phyloP scores from a whole-genome alignment of 1,140 invertebrate genomes.

The Zaprionus davidi region DNA sequence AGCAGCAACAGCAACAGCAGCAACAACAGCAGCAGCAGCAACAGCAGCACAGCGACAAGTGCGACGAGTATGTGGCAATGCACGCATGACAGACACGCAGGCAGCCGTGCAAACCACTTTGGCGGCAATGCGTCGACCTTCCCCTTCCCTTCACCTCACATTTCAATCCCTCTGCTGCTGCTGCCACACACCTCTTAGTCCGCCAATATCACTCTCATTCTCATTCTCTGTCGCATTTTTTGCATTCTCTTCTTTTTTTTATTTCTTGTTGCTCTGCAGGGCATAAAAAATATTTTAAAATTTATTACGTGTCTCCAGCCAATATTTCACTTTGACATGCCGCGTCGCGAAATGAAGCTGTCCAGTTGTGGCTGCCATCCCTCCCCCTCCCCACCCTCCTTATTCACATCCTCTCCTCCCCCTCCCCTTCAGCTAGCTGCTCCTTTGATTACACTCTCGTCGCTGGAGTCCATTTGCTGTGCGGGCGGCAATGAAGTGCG shows the following conservation, averaged over 20 bases:
- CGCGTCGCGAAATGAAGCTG: slow-evolving; percentile 83
- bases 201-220: slow-evolving; percentile 25
- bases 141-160: background rate
- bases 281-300: slow-evolving; percentile 81
- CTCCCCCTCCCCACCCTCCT: background rate
- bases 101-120: slow-evolving; percentile 81
- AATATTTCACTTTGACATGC: slow-evolving; percentile 84
- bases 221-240: slow-evolving; percentile 40
- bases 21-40: slow-evolving; percentile 9
- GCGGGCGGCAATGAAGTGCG: slow-evolving; percentile 56
- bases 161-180: background rate
- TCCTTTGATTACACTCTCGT: slow-evolving; percentile 30
- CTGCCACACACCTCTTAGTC: slow-evolving; percentile 39
- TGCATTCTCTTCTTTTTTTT: slow-evolving; percentile 16
- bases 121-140: slow-evolving; percentile 67
- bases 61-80: slow-evolving; percentile 70
- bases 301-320: slow-evolving; percentile 84
- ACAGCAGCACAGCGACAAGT: slow-evolving; percentile 30
- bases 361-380: slow-evolving; percentile 66
- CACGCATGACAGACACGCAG: slow-evolving; percentile 80
- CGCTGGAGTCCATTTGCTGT: slow-evolving; percentile 67
- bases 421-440: background rate
- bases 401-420: background rate
- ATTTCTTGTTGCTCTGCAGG: slow-evolving; percentile 39
- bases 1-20: slow-evolving; percentile 25